Evolutionary conservation across 2,888 invertebrate genomes (phyloP).

Genomic region (Dusona sp.): DNA sequence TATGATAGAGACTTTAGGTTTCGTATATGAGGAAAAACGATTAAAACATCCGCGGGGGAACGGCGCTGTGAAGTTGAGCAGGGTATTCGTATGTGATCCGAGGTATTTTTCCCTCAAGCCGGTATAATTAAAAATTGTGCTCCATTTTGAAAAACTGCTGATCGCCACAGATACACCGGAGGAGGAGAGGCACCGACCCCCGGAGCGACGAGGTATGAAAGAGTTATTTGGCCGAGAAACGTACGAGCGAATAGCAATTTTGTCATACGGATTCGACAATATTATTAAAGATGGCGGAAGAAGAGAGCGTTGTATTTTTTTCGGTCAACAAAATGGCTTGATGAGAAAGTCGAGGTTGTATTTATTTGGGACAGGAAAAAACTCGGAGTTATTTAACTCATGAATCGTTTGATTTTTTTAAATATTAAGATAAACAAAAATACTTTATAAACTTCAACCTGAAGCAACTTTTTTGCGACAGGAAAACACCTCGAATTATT

Average conservation of each 20-base stretch:
- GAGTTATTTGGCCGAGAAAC: conserved; percentile 47
- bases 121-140: conserved; percentile 83
- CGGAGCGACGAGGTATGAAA: not conserved
- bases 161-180: conserved; percentile 68
- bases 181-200: not conserved
- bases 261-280: conserved; percentile 33
- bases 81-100: conserved; percentile 4
- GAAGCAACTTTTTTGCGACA: not conserved
- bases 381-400: not conserved
- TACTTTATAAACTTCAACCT: not conserved
- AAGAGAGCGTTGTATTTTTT: not conserved
- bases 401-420: not conserved
- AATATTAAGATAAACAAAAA: no score
- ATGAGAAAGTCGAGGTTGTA: not conserved
- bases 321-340: not conserved
- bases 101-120: conserved; percentile 72
- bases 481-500: not conserved
- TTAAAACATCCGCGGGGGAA: conserved; percentile 79
- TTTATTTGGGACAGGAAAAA: not conserved
- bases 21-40: conserved; percentile 83
- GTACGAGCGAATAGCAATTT: conserved; percentile 30
- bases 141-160: conserved; percentile 82
- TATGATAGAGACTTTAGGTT: conserved; percentile 80
- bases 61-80: conserved; percentile 22
- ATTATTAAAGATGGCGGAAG: conserved; percentile 36